phyloP scores from a whole-genome alignment of 2,797 vertebrate genomes.

The Xiphophorus birchmanni region DNA sequence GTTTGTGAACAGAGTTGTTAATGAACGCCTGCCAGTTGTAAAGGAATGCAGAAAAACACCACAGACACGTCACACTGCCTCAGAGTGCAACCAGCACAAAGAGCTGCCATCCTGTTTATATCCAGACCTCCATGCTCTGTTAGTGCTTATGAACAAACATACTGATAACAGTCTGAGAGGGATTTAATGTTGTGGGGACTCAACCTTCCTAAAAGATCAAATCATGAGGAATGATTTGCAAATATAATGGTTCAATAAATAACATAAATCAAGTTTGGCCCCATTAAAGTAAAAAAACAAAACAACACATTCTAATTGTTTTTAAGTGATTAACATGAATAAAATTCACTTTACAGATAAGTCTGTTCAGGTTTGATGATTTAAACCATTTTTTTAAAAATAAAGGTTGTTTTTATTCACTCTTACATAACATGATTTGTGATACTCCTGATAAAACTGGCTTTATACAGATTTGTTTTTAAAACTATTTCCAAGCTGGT shows the following conservation, averaged over 20 bases:
- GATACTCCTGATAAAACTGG: not conserved
- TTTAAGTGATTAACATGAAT: not conserved
- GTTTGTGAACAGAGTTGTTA: not conserved
- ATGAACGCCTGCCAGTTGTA: not conserved
- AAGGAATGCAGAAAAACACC: conserved; percentile 5
- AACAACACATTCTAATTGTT: not conserved
- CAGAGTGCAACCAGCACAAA: not conserved
- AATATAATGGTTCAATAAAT: not conserved
- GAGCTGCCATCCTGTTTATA: not conserved
- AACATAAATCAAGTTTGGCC: no score
- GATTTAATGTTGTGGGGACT: not conserved
- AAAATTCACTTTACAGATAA: not conserved
- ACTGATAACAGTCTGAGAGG: not conserved
- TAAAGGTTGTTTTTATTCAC: not conserved
- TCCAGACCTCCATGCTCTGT: not conserved
- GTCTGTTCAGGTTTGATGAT: not conserved
- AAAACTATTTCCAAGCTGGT: not conserved
- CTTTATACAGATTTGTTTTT: not conserved
- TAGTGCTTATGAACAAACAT: not conserved
- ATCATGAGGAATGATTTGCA: not conserved
- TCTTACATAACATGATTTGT: not conserved
- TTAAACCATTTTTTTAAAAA: not conserved
- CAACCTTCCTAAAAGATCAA: not conserved
- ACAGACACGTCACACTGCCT: not conserved
- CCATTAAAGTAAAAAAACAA: not conserved